Evolutionary conservation across 2,888 invertebrate species (phyloP).

Genomic region (Heliconius cydno): DNA sequence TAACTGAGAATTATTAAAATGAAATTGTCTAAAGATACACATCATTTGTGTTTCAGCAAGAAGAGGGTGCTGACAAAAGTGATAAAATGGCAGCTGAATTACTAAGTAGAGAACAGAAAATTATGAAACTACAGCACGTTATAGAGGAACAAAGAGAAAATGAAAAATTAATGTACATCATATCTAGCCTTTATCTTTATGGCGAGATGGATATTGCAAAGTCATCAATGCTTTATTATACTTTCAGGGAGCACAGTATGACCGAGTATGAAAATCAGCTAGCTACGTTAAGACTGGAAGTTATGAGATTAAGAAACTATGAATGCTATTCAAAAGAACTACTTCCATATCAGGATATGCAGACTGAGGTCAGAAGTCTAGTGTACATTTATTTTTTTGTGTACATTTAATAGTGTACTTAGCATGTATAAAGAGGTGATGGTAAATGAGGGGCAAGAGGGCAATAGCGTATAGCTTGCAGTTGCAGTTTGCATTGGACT

Average conservation of each 20-base stretch:
- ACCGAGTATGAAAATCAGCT: slow-evolving; percentile 70
- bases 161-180: slow-evolving; percentile 66
- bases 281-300: slow-evolving; percentile 66
- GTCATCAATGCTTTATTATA: neutral
- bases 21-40: neutral
- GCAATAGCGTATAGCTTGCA: too few relatives aligned
- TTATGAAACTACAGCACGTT: slow-evolving; percentile 63
- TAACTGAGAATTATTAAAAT: neutral
- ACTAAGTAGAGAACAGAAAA: slow-evolving; percentile 69
- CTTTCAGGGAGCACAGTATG: slow-evolving; percentile 68
- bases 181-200: neutral
- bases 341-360: slow-evolving; percentile 63
- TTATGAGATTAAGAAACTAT: slow-evolving; percentile 67
- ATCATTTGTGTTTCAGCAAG: slow-evolving; percentile 60
- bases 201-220: neutral
- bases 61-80: slow-evolving; percentile 63
- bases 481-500: too few relatives aligned
- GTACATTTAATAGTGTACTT: too few relatives aligned
- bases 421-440: too few relatives aligned
- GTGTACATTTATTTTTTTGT: too few relatives aligned
- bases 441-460: too few relatives aligned
- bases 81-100: slow-evolving; percentile 73
- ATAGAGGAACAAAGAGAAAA: slow-evolving; percentile 68
- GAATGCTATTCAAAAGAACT: slow-evolving; percentile 69
- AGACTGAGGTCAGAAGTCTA: slow-evolving; percentile 63